phyloP scores from a whole-genome alignment of 2,113 vertebrate species.

The Charina bottae region DNA sequence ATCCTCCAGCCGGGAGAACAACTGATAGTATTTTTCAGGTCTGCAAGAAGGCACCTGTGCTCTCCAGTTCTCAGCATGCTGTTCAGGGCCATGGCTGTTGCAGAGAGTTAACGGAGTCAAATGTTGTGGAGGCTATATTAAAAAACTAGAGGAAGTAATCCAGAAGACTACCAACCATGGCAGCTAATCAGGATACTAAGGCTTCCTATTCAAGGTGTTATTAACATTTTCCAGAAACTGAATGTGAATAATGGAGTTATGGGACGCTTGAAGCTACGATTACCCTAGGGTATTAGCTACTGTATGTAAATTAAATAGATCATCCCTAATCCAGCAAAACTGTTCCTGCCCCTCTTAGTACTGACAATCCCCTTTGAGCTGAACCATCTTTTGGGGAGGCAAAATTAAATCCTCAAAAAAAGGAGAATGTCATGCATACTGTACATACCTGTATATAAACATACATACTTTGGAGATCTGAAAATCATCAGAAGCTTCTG shows the following conservation, averaged over 20 bases:
- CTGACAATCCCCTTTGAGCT: background rate
- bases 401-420: background rate
- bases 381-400: background rate
- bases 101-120: background rate
- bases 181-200: background rate
- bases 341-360: background rate
- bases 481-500: background rate
- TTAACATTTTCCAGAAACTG: conserved; percentile 1
- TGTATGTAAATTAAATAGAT: background rate
- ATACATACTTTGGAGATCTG: background rate
- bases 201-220: background rate
- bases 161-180: too few relatives aligned
- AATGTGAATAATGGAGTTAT: background rate
- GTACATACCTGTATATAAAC: background rate
- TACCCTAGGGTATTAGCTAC: background rate
- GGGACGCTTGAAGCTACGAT: background rate
- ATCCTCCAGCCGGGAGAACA: background rate
- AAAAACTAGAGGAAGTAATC: background rate
- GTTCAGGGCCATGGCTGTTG: background rate
- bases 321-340: background rate
- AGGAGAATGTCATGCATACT: conserved; percentile 8
- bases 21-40: background rate
- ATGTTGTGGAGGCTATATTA: background rate
- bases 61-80: background rate
- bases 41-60: background rate